Base-by-base conservation (phyloP, 2,113 vertebrate genomes). In the Anhinga rufa region DNA sequence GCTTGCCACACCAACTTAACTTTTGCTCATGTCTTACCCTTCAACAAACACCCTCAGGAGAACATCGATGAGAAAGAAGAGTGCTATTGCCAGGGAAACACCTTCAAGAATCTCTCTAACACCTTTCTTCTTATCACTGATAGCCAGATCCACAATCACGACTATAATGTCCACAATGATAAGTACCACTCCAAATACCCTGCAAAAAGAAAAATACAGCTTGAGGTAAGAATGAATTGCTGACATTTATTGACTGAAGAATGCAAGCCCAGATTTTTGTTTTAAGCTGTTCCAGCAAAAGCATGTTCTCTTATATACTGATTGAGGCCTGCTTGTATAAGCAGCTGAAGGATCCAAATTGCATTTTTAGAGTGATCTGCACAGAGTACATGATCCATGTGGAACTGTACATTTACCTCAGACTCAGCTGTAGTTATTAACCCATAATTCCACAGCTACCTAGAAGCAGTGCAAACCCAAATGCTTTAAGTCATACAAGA, bases 1-100 rank as follows among this genome's bases (percentile, higher is more conserved):
- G 22, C 16, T 82, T 89, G 20, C n/a, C 74, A 57, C 17, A n/a
- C 6, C 9, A 13, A 82, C 52, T 66, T 83, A 14, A 26, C 9
- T 54, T 89, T 76, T 42, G 10, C 8, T 10, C 25, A 28, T 2
- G 10, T 86, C 99, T 98, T 98, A 99, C 99, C 99, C 98, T 97
- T 99, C 98, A 93, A 99, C 98, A 88, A 98, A 99, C 62, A 99
- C 93, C 32, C 98, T 98, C 82, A 99, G 98, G 77, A 99, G 96
- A 78, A 99, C 98, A 84, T 99, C 99, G 0, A 97, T 5, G 9
- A 99, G 97, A 74, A 99, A 99, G 97, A 99, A 99, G 85, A 99
- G 90, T 12, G 98, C 99, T 97, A 99, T 99, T 89, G 82, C 91
- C 88, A 99, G 97, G 61, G 99, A 99, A 96, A 99, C 52, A 1